Conservation (phyloP, 2,113 vertebrate species). For the Oryzias javanicus region DNA sequence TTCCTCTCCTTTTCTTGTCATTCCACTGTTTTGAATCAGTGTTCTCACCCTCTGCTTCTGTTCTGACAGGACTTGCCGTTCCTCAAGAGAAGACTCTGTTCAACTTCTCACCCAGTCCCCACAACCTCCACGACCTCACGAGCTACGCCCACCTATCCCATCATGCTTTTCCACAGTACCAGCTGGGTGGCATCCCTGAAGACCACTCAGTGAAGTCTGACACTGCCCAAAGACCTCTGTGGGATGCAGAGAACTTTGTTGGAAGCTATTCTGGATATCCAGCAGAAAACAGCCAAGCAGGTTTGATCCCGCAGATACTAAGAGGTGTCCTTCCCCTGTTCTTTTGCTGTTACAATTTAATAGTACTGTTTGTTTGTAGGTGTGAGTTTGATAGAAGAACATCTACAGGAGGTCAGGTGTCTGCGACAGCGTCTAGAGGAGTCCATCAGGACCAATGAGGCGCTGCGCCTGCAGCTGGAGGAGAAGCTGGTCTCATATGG, state of each 20-base stretch:
- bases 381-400: constrained; percentile 86
- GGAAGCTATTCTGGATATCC: constrained; percentile 71
- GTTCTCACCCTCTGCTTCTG: background rate
- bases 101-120: constrained; percentile 53
- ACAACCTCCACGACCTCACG: constrained; percentile 58
- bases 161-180: constrained; percentile 64
- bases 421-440: constrained; percentile 90
- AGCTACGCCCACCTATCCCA: constrained; percentile 65
- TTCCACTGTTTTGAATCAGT: background rate
- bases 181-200: constrained; percentile 46
- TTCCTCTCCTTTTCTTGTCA: background rate
- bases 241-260: constrained; percentile 64
- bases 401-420: constrained; percentile 85
- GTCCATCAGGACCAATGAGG: constrained; percentile 89
- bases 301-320: constrained; percentile 48
- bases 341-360: too few species aligned
- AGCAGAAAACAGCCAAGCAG: constrained; percentile 75
- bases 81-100: constrained; percentile 68
- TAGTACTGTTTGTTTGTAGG: constrained; percentile 60
- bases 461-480: constrained; percentile 87
- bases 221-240: constrained; percentile 49
- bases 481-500: constrained; percentile 71
- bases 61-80: constrained; percentile 61
- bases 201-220: constrained; percentile 53
- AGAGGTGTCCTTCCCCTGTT: too few species aligned